phyloP scores from a whole-genome alignment of 2,113 vertebrate species.

The Scytalopus superciliaris region DNA sequence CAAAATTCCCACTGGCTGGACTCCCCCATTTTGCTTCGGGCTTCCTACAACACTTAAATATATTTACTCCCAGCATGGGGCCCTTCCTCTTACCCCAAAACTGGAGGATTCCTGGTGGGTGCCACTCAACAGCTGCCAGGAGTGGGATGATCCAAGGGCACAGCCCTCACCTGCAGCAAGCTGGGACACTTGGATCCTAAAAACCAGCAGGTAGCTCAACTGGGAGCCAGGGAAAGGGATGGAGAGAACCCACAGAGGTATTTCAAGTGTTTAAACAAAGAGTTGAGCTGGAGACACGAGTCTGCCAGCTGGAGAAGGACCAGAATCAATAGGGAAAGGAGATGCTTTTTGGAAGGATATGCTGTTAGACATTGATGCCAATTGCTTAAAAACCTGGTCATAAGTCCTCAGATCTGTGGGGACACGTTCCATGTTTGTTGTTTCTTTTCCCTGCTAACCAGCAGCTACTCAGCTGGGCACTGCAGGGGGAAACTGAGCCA shows the following conservation, averaged over 20 bases:
- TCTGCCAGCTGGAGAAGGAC: conserved; percentile 10
- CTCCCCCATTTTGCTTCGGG: rapidly evolving
- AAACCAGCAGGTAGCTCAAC: background rate
- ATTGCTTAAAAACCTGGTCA: background rate
- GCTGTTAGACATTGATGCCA: background rate
- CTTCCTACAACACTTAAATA: background rate
- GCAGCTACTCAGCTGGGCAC: background rate
- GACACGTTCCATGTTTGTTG: background rate
- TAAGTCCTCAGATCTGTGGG: background rate
- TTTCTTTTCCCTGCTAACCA: background rate
- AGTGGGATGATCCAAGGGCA: rapidly evolving
- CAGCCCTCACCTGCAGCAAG: background rate
- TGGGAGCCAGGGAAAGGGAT: background rate
- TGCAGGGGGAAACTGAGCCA: background rate
- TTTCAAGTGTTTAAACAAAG: background rate
- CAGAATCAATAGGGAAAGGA: background rate
- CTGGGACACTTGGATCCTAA: background rate
- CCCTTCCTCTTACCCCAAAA: background rate
- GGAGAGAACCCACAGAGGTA: background rate
- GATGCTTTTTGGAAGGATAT: background rate
- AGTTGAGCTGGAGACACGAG: rapidly evolving
- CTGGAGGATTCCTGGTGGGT: rapidly evolving
- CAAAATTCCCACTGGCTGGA: rapidly evolving
- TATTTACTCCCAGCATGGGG: rapidly evolving
- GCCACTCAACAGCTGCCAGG: rapidly evolving